Evolutionary conservation across 2,113 vertebrate species (phyloP), one percentile per base, ranked within the genome.

Genomic region (Calonectris borealis): DNA sequence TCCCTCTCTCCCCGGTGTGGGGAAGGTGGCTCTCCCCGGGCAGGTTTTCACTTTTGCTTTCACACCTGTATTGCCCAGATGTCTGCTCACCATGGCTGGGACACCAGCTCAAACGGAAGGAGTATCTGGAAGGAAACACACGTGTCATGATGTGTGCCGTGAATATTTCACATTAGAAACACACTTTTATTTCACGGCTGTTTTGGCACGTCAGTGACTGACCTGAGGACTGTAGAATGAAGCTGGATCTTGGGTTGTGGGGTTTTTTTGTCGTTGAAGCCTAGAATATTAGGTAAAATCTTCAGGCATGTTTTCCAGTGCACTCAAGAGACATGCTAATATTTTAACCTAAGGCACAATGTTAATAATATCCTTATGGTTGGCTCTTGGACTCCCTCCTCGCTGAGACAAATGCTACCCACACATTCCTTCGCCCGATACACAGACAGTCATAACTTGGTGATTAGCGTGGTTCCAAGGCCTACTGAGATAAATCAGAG

Each of bases 401-500:
- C 1, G 0, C 7, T 2, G 57, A 94, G 91, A 73, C 75, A 94
- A 96, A 88, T 66, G 78, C 68, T 93, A 90, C 93, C 90, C 95
- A 80, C 95, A 73, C 86, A 80, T 93, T 94, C 96, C 83, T 95
- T 40, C 7, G 22, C 64, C 89, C 2, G 8, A 72, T 58, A 88
- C 69, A 52, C 60, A 87, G 77, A 19, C 65, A 96, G 94, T 85
- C 91, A 85, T 76, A 94, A 94, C 91, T 91, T 89, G 83, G 83
- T 0, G 20, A 93, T 95, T 96, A 94, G 51, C 0, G 0, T 26
- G 40, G 46, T 93, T 86, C 90, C 94, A 97, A 94, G 88, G 90
- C 87, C 88, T 90, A 60, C 82, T 58, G 68, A 95, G 90, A 97
- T 93, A 95, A 94, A 96, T 90, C 85, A 93, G 75, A 81, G 76